Conservation (phyloP, 2,797 vertebrate genomes). For the Taenioides sp. region DNA sequence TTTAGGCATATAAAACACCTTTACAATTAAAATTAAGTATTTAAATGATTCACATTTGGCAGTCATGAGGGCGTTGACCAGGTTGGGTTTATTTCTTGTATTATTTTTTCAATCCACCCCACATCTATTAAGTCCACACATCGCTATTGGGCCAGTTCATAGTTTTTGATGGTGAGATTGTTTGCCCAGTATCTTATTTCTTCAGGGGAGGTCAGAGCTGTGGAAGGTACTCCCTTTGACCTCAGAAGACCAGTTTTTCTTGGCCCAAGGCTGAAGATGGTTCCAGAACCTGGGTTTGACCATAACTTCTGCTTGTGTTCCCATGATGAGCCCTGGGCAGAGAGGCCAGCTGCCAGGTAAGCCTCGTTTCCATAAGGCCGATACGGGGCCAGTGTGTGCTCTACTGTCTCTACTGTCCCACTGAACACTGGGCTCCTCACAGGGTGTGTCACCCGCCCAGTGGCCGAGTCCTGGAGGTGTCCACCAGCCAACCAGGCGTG, state of each 20-base stretch:
- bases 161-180: neutral
- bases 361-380: too few relatives aligned
- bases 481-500: constrained; percentile 89
- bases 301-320: constrained; percentile 90
- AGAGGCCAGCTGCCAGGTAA: constrained; percentile 63
- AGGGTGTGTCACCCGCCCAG: constrained; percentile 84
- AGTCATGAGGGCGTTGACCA: neutral
- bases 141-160: neutral
- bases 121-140: too few relatives aligned
- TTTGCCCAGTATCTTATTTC: neutral
- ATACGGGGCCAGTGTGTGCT: neutral
- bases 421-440: constrained; percentile 11
- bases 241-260: constrained; percentile 82
- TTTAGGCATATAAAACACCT: neutral
- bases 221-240: constrained; percentile 85
- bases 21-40: neutral
- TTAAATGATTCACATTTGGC: neutral
- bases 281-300: constrained; percentile 85
- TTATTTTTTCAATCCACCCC: too few relatives aligned
- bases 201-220: constrained; percentile 83
- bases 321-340: constrained; percentile 57
- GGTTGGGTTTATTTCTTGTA: too few relatives aligned
- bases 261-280: constrained; percentile 79
- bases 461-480: constrained; percentile 86
- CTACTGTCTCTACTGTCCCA: neutral